Conservation (phyloP, 2,797 vertebrate genomes). For the Macropodus opercularis region DNA sequence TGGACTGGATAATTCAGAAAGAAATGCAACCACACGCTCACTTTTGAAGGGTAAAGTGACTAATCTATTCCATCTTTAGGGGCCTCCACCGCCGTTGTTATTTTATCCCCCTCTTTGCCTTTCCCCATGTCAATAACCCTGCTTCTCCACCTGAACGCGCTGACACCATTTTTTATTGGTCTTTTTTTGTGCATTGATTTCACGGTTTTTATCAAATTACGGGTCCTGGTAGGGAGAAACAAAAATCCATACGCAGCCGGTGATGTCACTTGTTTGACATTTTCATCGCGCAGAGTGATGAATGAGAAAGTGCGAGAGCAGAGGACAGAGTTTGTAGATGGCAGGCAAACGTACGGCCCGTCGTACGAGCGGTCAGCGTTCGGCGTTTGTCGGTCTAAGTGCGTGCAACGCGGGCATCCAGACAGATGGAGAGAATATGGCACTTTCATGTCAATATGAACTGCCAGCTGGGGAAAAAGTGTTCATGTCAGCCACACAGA, state of each 20-base stretch:
- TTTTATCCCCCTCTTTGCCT: slow-evolving; percentile 31
- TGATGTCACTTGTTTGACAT: slow-evolving; percentile 81
- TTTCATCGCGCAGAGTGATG: slow-evolving; percentile 74
- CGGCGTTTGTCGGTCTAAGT: slow-evolving; percentile 1
- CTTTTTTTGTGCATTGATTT: slow-evolving; percentile 79
- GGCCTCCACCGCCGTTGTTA: slow-evolving; percentile 18
- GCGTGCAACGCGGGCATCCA: slow-evolving; percentile 12
- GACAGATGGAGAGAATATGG: slow-evolving; percentile 19
- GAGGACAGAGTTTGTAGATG: slow-evolving; percentile 54
- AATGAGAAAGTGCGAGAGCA: slow-evolving; percentile 55
- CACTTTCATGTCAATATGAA: slow-evolving; percentile 2
- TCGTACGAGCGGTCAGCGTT: slow-evolving; percentile 12
- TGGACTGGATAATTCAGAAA: slow-evolving; percentile 8
- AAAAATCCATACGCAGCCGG: slow-evolving; percentile 75
- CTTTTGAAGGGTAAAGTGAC: slow-evolving; percentile 13
- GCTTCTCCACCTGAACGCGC: slow-evolving; percentile 54
- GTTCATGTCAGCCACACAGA: slow-evolving; percentile 9
- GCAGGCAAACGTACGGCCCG: slow-evolving; percentile 35
- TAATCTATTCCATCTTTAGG: neutral
- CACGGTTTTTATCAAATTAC: slow-evolving; percentile 80
- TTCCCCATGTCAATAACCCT: slow-evolving; percentile 51
- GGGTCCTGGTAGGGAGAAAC: slow-evolving; percentile 52
- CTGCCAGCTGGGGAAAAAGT: neutral
- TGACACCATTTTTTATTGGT: slow-evolving; percentile 67
- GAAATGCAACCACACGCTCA: neutral